Conservation (phyloP, 2,113 vertebrate species). For the Candoia aspera region DNA sequence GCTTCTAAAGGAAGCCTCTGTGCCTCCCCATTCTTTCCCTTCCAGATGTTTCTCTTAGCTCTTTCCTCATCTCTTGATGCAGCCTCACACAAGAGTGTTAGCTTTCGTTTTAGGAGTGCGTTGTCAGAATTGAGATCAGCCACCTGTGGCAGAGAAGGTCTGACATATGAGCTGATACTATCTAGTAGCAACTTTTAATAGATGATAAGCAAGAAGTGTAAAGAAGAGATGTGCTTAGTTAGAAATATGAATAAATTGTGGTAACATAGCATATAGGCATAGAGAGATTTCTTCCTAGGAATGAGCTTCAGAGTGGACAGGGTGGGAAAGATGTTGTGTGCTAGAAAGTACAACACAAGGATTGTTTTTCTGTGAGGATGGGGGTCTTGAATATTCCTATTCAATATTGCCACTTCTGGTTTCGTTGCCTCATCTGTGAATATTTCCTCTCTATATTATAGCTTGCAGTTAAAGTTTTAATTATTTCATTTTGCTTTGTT, state of each 20-base stretch:
- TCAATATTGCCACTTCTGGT: not conserved
- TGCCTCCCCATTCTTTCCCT: not conserved
- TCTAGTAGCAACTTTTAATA: not conserved
- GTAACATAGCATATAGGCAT: not conserved
- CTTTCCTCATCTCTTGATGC: not conserved
- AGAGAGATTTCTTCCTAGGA: not conserved
- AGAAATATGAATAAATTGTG: not conserved
- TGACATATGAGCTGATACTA: not conserved
- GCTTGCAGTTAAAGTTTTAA: not conserved
- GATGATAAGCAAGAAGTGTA: not conserved
- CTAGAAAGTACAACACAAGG: not conserved
- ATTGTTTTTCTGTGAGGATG: not conserved
- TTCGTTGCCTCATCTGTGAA: no score
- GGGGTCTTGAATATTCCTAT: not conserved
- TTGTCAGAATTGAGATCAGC: not conserved
- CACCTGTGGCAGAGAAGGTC: not conserved
- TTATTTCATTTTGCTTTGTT: not conserved
- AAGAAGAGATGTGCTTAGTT: no score
- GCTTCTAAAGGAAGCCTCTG: no score
- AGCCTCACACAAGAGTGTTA: not conserved
- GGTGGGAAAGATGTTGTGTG: not conserved
- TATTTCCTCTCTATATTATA: not conserved
- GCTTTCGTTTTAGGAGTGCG: not conserved
- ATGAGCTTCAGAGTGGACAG: not conserved
- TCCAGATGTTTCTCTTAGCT: not conserved